These are phyloP conservation scores for Gryllus longicercus DNA, from an alignment of 2,888 invertebrate genomes.

Conservation along the genomic window DNA sequence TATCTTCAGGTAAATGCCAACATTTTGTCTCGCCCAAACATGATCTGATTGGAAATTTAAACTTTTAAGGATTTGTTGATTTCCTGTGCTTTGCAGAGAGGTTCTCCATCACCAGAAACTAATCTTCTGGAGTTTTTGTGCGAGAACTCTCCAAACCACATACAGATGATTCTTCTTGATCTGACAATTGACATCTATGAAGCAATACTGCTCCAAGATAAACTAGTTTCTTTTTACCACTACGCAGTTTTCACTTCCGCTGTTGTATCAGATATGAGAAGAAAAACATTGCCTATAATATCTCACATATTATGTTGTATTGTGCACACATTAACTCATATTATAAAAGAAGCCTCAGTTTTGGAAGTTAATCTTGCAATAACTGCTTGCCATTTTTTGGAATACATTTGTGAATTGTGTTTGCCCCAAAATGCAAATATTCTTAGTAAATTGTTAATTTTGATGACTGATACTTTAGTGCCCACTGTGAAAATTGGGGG, in stretches of 20 bases:
- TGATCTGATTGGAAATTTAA: neutral
- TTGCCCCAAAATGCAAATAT: constrained; percentile 24
- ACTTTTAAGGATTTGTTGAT: neutral
- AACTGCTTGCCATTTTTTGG: constrained; percentile 30
- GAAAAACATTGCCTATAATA: neutral
- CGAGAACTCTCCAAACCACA: constrained; percentile 48
- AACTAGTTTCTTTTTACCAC: constrained; percentile 55
- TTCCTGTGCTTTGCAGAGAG: neutral
- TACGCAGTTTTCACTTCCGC: constrained; percentile 54
- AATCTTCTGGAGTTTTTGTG: constrained; percentile 30
- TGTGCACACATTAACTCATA: constrained; percentile 29
- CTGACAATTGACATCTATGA: constrained; percentile 52
- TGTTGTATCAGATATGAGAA: constrained; percentile 41
- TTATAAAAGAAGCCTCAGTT: neutral
- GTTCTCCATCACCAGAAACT: neutral
- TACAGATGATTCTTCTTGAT: constrained; percentile 55
- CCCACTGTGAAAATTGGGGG: neutral
- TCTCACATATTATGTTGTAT: constrained; percentile 31
- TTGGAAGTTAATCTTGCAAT: constrained; percentile 21
- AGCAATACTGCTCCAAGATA: constrained; percentile 52
- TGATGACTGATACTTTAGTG: neutral
- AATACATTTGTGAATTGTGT: constrained; percentile 26
- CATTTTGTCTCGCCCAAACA: neutral
- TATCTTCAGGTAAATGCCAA: neutral
- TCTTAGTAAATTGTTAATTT: constrained; percentile 11